Base-by-base conservation (phyloP, 1,140 invertebrate species). In the Camponotus floridanus region DNA sequence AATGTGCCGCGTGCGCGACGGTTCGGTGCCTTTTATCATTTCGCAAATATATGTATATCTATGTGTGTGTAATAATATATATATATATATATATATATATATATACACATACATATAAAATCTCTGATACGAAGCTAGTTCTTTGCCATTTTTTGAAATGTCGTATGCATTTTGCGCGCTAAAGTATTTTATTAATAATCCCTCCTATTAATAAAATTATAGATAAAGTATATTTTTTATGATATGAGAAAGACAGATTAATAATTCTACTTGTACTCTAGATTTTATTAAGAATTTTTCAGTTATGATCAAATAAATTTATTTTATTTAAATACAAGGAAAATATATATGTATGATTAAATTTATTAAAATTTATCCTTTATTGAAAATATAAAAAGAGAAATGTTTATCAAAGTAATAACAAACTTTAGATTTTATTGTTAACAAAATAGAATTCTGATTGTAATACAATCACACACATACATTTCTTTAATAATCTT, bases 1-100 rank as follows among this genome's bases (percentile, higher is more conserved):
- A 83, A 83, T 48, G 45, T 55, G 45, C 31, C 76, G 78, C 45
- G 76, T 39, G 64, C 64, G 33, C 33, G 18, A 18, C 3, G 15
- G 13, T 39, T 73, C 55, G 26, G 13, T 74, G 57, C 79, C 68
- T 83, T 74, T 81, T 45, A 81, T 45, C 55, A 36, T 70, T 21
- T 15, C 21, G 21, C 36, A 57, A 39, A 51, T 73, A 51, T 51
- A 18, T 51, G 13, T 51, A 51, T 18, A 48, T 68, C 26, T 26
- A 26, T 26, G 26, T 26, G 26, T 26, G 26, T 26, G 26, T 26
- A 26, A 26, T 26, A 39, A 39, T 39, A 39, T 39, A 39, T 6
- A 36, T 4, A 36, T 36, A 39, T 39, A 39, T 36, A 36, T 2
- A 36, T 36, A 33, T 73, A 51, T 51, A 5, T 51, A 4, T 51